Percentiles rank a stretch among this genome's conserved stretches.
phyloP scores from a whole-genome alignment of 2,888 invertebrate genomes.

The Biston betularia region DNA sequence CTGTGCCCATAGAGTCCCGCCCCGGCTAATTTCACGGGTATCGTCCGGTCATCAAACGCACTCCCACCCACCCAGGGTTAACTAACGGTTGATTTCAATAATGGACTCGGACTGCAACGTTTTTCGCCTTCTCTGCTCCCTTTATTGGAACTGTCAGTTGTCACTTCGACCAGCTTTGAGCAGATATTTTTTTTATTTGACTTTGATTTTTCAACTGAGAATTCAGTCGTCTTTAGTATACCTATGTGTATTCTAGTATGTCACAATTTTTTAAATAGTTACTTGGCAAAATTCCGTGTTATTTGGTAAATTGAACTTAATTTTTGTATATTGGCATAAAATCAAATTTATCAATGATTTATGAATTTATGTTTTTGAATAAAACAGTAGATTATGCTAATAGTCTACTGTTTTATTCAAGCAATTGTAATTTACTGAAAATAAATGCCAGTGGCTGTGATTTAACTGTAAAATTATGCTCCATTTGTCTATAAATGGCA shows the following conservation, averaged over 20 bases:
- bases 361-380: too few relatives aligned
- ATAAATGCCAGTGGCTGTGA: too few relatives aligned
- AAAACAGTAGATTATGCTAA: too few relatives aligned
- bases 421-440: too few relatives aligned
- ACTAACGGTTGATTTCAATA: slow-evolving; percentile 46
- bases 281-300: too few relatives aligned
- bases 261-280: too few relatives aligned
- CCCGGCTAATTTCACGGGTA: slow-evolving; percentile 78
- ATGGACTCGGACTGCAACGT: slow-evolving; percentile 1
- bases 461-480: too few relatives aligned
- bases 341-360: too few relatives aligned
- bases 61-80: slow-evolving; percentile 46
- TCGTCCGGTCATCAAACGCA: slow-evolving; percentile 74
- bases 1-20: slow-evolving; percentile 9
- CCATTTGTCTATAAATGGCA: too few relatives aligned
- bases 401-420: too few relatives aligned
- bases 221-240: not conserved
- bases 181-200: slow-evolving; percentile 6
- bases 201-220: not conserved
- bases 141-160: slow-evolving; percentile 6
- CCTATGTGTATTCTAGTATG: not conserved
- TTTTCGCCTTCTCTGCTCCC: not conserved
- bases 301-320: too few relatives aligned
- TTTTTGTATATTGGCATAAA: too few relatives aligned
- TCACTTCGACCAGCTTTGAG: not conserved